Base-by-base conservation (phyloP, 2,797 vertebrate genomes). In the Gila robusta region DNA sequence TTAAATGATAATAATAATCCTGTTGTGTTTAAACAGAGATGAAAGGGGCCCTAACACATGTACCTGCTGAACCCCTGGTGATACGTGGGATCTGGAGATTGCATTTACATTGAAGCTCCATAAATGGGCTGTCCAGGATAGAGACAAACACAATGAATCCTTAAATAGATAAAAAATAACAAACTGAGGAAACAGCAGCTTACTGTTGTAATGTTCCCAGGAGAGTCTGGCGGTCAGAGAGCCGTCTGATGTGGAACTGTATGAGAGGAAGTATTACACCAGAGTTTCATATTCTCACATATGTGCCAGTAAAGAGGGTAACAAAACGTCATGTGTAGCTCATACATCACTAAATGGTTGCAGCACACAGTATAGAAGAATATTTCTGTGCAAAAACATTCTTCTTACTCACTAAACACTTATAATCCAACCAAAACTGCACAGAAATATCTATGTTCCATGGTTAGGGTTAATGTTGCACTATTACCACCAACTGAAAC, bases 151-250 rank as follows among this genome's bases (percentile, higher is more conserved):
- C 83, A 85, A 85, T 71, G 83, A 71, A 35, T 54, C 44, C 26
- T 26, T 69, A 81, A 87, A 87, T 67, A 84, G 26, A 23, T 26
- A n/a, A 69, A 71, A 44, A 21, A 54, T 32, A 81, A 67, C 56
- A 86, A 86, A 85, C 12, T 59, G 41, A 79, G 76, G 66, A 85
- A 85, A 79, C 66, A 79, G 47, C 83, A 72, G n/a, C 19, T 32
- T 10, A 79, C 67, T 85, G 44, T 71, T 56, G n/a, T 85, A 6
- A 56, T 71, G 70, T 78, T 66, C 74, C 66, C 49, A 79, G 12
- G 52, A 79, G 83, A 71, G 83, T 70, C 76, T 79, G 66, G 83
- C 5, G 0, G 74, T 59, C 64, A 79, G 74, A 62, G 17, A 14
- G 39, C 10, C 32, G 62, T 83, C 62, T 72, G 44, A 79, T 67